Conservation (phyloP, 1,140 invertebrate genomes). For the Drosophila varians region DNA sequence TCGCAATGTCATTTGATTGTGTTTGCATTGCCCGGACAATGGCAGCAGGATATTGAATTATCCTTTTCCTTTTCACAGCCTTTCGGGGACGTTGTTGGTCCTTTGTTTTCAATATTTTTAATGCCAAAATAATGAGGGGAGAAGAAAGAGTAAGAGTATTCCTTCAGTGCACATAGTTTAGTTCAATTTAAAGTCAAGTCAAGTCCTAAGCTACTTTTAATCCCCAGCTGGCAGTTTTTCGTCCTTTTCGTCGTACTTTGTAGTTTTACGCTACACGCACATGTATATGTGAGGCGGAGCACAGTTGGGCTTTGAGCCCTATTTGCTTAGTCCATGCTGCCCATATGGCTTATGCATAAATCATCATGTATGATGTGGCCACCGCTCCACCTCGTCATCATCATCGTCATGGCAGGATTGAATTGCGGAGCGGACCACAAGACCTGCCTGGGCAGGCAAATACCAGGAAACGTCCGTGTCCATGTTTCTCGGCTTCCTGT, state of each 20-base stretch:
- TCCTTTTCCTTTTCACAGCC: constrained; percentile 1
- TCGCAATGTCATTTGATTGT: constrained; percentile 41
- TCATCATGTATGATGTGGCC: constrained; percentile 57
- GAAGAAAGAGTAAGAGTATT: background rate
- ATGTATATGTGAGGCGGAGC: background rate
- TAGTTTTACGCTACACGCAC: constrained; percentile 22
- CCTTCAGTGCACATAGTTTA: background rate
- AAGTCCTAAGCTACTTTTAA: constrained; percentile 40
- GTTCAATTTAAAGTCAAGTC: constrained; percentile 24
- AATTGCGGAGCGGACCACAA: constrained; percentile 7
- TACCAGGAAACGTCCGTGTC: constrained; percentile 41
- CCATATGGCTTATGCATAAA: constrained; percentile 72
- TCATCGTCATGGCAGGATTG: constrained; percentile 14
- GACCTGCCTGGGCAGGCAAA: constrained; percentile 8
- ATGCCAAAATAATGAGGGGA: background rate
- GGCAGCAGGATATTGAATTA: constrained; percentile 36
- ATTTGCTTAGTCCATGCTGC: constrained; percentile 38
- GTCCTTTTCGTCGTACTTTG: constrained; percentile 17
- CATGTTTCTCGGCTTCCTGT: constrained; percentile 24
- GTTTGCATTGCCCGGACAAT: constrained; percentile 40
- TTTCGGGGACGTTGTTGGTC: background rate
- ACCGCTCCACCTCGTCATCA: constrained; percentile 44
- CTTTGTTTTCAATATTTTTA: constrained; percentile 9
- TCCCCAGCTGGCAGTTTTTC: constrained; percentile 3
- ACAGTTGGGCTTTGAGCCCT: constrained; percentile 18